Evolutionary conservation across 2,888 invertebrate genomes (phyloP).

Genomic region (Argyresthia albistria): DNA sequence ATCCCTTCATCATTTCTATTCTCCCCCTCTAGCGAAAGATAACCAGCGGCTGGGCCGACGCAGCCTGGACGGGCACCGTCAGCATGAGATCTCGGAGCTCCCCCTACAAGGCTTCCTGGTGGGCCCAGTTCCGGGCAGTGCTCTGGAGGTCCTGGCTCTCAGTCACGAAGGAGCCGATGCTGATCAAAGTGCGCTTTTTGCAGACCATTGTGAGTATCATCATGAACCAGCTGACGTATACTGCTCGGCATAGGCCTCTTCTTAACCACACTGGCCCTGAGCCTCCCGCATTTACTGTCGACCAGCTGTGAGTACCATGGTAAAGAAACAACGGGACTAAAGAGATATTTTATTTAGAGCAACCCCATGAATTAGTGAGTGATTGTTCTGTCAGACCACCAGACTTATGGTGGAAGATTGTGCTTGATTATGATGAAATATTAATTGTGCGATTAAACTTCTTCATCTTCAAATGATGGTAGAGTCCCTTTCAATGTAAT

Average conservation of each 20-base stretch:
- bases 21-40: constrained; percentile 40
- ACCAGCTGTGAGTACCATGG: background rate
- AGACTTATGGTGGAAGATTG: background rate
- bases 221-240: background rate
- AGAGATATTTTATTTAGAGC: background rate
- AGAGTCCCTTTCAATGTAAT: too few species aligned
- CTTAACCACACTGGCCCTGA: too few species aligned
- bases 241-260: too few species aligned
- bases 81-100: constrained; percentile 47
- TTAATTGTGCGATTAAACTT: too few species aligned
- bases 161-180: constrained; percentile 90
- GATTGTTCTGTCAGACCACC: too few species aligned
- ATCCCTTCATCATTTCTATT: background rate
- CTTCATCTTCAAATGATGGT: too few species aligned
- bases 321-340: background rate
- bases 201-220: constrained; percentile 87
- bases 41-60: constrained; percentile 46
- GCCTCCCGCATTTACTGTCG: too few species aligned
- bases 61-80: constrained; percentile 42
- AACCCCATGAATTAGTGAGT: too few species aligned
- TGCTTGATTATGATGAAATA: too few species aligned
- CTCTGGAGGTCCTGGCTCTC: constrained; percentile 93
- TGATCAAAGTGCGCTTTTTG: constrained; percentile 89
- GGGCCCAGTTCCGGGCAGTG: constrained; percentile 89
- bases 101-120: constrained; percentile 90